Conservation (phyloP, 2,113 vertebrate genomes). For the Baryphthengus martii region DNA sequence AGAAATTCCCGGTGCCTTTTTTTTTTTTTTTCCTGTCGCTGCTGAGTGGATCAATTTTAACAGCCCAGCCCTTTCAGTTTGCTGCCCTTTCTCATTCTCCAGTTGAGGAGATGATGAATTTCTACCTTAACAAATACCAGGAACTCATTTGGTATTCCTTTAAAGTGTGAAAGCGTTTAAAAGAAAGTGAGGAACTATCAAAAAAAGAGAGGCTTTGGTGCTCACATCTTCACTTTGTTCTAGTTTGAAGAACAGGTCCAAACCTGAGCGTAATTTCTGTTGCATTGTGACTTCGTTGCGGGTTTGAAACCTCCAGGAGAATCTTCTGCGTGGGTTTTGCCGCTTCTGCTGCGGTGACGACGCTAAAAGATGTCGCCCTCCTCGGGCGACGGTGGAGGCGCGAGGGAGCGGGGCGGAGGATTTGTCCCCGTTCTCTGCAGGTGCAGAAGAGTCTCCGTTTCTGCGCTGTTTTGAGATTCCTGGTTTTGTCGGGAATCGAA, state of each 20-base stretch:
- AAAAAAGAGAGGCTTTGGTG: not conserved
- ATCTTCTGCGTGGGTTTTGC: rapidly evolving
- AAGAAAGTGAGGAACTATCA: no score
- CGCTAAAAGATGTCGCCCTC: not conserved
- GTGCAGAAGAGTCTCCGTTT: not conserved
- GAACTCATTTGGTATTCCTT: not conserved
- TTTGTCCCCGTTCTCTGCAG: not conserved
- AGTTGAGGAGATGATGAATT: not conserved
- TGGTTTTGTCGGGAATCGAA: not conserved
- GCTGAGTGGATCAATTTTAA: not conserved
- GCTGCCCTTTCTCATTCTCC: not conserved
- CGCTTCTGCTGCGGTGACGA: not conserved
- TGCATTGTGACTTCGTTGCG: rapidly evolving
- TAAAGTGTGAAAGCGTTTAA: not conserved
- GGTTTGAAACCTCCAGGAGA: not conserved
- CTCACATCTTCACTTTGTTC: not conserved
- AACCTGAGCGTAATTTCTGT: not conserved
- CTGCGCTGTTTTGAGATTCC: rapidly evolving
- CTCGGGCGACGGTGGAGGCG: not conserved
- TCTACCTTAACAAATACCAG: not conserved
- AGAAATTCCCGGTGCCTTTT: not conserved
- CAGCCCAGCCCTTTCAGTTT: not conserved
- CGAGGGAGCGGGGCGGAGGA: not conserved
- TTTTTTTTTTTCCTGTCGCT: not conserved
- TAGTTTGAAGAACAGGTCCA: not conserved